Percentiles rank a stretch among this genome's conserved stretches.
phyloP scores from a whole-genome alignment of 2,888 invertebrate species.

The Terebella lapidaria region DNA sequence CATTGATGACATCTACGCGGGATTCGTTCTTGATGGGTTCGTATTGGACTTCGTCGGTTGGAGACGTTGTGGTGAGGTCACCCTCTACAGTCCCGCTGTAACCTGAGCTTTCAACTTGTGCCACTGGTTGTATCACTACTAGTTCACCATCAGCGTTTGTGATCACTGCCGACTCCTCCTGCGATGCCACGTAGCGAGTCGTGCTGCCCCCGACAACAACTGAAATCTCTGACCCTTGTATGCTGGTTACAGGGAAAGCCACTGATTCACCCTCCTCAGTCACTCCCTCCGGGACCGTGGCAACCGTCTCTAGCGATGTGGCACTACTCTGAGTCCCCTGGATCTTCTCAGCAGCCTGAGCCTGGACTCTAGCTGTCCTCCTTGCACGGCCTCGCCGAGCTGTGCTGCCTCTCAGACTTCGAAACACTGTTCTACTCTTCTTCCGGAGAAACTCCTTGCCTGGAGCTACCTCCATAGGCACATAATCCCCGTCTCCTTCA shows the following conservation, averaged over 20 bases:
- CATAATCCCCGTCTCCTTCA: neutral
- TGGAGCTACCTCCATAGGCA: neutral
- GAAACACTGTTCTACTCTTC: neutral
- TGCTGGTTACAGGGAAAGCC: neutral
- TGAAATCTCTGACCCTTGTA: neutral
- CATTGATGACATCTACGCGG: neutral
- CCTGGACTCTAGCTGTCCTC: neutral
- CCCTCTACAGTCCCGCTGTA: neutral
- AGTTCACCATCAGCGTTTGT: neutral
- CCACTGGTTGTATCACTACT: neutral
- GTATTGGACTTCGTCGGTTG: neutral
- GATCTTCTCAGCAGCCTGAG: neutral
- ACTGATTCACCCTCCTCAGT: neutral
- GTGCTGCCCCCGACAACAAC: neutral
- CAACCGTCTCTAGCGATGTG: neutral
- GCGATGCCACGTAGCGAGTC: neutral
- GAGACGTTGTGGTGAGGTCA: neutral
- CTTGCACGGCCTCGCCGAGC: neutral
- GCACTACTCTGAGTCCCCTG: neutral
- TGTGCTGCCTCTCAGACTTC: neutral
- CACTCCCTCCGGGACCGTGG: neutral
- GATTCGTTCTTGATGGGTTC: neutral
- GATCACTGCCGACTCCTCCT: neutral
- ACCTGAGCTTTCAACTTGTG: neutral
- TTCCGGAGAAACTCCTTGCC: neutral